Conservation (phyloP, 2,888 invertebrate genomes). For the Dicyrtoma fusca region DNA sequence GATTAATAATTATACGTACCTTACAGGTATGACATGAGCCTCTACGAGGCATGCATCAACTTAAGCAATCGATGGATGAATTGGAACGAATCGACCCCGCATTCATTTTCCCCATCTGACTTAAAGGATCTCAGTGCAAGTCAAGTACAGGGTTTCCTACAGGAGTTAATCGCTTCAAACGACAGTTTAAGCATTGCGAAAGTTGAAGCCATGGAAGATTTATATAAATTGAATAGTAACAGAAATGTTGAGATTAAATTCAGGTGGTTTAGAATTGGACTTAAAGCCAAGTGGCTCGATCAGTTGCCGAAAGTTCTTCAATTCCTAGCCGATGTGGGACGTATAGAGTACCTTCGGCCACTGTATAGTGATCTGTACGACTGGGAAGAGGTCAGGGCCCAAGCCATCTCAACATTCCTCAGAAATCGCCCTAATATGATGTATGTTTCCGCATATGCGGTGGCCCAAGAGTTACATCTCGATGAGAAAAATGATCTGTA, state of each 20-base stretch:
- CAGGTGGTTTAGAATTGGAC: slow-evolving; percentile 76
- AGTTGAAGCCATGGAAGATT: slow-evolving; percentile 66
- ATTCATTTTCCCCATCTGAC: slow-evolving; percentile 63
- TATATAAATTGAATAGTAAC: slow-evolving; percentile 69
- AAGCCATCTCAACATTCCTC: slow-evolving; percentile 73
- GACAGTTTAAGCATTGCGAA: slow-evolving; percentile 64
- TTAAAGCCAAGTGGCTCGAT: slow-evolving; percentile 72
- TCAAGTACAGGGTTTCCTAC: slow-evolving; percentile 71
- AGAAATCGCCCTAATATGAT: slow-evolving; percentile 77
- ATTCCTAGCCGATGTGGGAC: slow-evolving; percentile 80
- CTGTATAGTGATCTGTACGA: slow-evolving; percentile 69
- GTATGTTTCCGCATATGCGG: slow-evolving; percentile 61
- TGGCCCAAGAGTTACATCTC: slow-evolving; percentile 59
- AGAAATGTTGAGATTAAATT: slow-evolving; percentile 78
- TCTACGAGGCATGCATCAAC: slow-evolving; percentile 67
- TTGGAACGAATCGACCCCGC: slow-evolving; percentile 60
- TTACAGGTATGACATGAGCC: slow-evolving; percentile 72
- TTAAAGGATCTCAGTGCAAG: slow-evolving; percentile 66
- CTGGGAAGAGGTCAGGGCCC: slow-evolving; percentile 27
- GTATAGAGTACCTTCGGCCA: slow-evolving; percentile 89
- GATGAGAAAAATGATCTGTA: slow-evolving; percentile 1
- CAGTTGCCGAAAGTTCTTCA: slow-evolving; percentile 70
- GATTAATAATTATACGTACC: too few relatives aligned
- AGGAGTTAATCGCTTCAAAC: neutral
- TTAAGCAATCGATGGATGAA: slow-evolving; percentile 66